Evolutionary conservation across 64 coral and sea anemone species (phyloP).

Genomic region (Astreopora myriophthalma): DNA sequence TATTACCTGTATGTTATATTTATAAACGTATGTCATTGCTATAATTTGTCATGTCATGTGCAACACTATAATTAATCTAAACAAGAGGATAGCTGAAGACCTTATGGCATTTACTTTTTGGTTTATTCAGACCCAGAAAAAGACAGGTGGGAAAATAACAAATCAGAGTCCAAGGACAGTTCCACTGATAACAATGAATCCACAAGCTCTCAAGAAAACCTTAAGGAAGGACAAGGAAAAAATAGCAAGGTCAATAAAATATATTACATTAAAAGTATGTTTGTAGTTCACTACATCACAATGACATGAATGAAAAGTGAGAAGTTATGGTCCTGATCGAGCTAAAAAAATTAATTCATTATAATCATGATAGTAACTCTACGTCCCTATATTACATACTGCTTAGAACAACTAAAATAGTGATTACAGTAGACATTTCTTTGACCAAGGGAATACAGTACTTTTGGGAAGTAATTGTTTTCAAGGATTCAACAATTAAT

Average conservation of each 20-base stretch:
- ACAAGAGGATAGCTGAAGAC: not conserved
- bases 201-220: constrained; percentile 25
- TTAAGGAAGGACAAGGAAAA: constrained; percentile 29
- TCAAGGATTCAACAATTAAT: no score
- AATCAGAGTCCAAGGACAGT: constrained; percentile 23
- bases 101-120: not conserved
- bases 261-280: not conserved
- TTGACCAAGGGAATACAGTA: no score
- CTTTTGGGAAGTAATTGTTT: no score
- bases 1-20: no score
- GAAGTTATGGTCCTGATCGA: not conserved
- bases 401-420: no score
- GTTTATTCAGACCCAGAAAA: not conserved
- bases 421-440: no score
- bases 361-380: not conserved
- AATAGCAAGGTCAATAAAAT: constrained; percentile 18
- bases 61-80: not conserved
- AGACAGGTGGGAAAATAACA: not conserved
- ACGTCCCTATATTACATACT: not conserved
- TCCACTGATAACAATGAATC: constrained; percentile 26
- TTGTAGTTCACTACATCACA: not conserved
- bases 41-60: not conserved
- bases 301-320: not conserved
- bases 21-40: not conserved
- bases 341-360: not conserved